Percentiles rank a stretch among this genome's conserved stretches.
These are phyloP conservation scores for Lordiphosa collinella DNA, from an alignment of 1,140 invertebrate species.

Conservation along the genomic window DNA sequence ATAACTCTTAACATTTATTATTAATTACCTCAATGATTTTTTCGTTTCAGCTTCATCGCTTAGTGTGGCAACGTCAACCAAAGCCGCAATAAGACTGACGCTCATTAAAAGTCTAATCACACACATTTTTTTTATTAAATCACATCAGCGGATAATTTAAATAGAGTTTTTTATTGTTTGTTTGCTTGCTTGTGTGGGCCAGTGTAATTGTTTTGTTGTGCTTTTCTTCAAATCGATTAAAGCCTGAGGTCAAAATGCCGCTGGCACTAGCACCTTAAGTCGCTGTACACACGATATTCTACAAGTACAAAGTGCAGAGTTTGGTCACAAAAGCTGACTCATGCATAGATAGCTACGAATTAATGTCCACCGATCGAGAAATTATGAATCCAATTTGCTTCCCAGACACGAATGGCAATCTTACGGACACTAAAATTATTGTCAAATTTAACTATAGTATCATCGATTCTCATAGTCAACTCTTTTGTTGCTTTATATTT, in stretches of 20 bases:
- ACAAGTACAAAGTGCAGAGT: not conserved
- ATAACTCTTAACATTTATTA: not conserved
- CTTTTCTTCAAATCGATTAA: conserved; percentile 6
- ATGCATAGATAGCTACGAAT: not conserved
- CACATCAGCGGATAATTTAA: conserved; percentile 7
- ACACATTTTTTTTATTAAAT: conserved; percentile 26
- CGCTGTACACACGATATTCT: not conserved
- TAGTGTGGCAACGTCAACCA: conserved; percentile 12
- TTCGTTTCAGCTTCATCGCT: conserved; percentile 16
- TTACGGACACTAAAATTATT: conserved; percentile 13
- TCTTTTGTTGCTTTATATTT: too few relatives aligned
- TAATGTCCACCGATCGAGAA: conserved; percentile 4
- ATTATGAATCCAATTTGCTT: conserved; percentile 23
- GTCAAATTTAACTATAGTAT: conserved; percentile 2
- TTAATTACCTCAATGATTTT: conserved; percentile 29
- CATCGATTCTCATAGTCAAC: too few relatives aligned
- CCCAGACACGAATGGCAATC: conserved; percentile 20
- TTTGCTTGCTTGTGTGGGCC: conserved; percentile 9
- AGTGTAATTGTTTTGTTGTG: conserved; percentile 11
- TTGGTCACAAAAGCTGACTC: not conserved
- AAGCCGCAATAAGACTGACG: conserved; percentile 23
- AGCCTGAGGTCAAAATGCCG: conserved; percentile 8
- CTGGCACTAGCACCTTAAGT: conserved; percentile 2
- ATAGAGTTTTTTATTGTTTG: conserved; percentile 1
- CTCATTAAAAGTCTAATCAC: conserved; percentile 27